A percentile compares a stretch with the other conserved stretches of the same genome.
Evolutionary conservation across 2,113 vertebrate genomes (phyloP).

Genomic region (Ailuropoda melanoleuca): DNA sequence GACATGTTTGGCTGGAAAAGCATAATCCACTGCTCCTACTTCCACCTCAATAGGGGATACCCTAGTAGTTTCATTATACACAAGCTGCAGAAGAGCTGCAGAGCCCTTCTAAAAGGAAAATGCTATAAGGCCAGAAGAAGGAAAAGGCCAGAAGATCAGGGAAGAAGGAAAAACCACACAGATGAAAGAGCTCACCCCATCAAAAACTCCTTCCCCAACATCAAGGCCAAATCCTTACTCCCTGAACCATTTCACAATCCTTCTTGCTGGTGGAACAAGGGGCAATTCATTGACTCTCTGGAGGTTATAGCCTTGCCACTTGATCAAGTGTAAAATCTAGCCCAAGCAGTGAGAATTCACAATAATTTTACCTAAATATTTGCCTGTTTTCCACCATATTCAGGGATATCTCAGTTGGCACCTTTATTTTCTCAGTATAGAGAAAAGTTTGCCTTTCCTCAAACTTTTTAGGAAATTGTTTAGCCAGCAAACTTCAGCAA

Average conservation of each 20-base stretch:
- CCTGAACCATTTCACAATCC: background rate
- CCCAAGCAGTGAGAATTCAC: background rate
- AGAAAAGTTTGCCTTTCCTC: background rate
- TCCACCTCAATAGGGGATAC: accelerated
- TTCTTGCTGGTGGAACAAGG: background rate
- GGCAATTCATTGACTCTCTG: background rate
- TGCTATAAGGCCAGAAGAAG: background rate
- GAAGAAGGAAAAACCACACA: background rate
- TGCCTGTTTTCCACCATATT: background rate
- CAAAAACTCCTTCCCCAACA: background rate
- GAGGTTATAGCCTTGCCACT: background rate
- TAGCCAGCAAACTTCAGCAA: background rate
- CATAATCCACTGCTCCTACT: too few relatives aligned
- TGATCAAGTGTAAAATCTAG: background rate
- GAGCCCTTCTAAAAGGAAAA: background rate
- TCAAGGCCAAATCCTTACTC: background rate
- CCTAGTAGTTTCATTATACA: background rate
- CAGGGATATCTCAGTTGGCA: background rate
- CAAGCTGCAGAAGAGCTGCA: background rate
- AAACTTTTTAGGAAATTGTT: background rate
- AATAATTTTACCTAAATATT: background rate
- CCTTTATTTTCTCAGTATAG: background rate
- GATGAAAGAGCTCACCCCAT: background rate
- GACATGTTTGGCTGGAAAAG: background rate
- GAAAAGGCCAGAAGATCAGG: background rate